Evolutionary conservation across 2,113 vertebrate species (phyloP).

Genomic region (Mugil cephalus): DNA sequence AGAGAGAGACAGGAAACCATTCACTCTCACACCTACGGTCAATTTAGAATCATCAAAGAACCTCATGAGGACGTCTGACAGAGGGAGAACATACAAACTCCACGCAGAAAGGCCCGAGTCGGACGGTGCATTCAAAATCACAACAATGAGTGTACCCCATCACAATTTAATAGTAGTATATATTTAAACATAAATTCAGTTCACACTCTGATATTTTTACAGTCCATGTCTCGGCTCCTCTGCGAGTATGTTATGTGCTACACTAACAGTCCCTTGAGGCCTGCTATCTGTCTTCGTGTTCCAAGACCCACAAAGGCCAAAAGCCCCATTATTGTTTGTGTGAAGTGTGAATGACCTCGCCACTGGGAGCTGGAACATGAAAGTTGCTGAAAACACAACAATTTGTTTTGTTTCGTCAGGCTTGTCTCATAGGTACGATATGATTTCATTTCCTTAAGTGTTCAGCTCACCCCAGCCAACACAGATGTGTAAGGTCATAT

Average conservation of each 20-base stretch:
- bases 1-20: too few species aligned
- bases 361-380: background rate
- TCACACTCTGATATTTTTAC: background rate
- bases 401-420: constrained; percentile 16
- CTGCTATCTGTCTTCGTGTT: constrained; percentile 40
- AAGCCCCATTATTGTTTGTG: constrained; percentile 50
- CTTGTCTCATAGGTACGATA: background rate
- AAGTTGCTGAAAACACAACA: constrained; percentile 31
- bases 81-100: too few species aligned
- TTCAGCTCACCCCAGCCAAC: too few species aligned
- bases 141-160: too few species aligned
- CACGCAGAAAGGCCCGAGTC: too few species aligned
- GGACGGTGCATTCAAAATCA: too few species aligned
- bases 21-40: too few species aligned
- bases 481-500: too few species aligned
- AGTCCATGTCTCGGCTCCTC: constrained; percentile 5
- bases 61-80: too few species aligned
- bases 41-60: too few species aligned
- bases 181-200: background rate
- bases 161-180: too few species aligned
- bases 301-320: constrained; percentile 3
- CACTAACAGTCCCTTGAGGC: constrained; percentile 25
- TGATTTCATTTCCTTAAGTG: background rate
- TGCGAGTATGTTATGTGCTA: background rate
- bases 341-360: constrained; percentile 35